Evolutionary conservation across 2,888 invertebrate genomes (phyloP), one percentile per base, ranked within the genome.

Genomic region (Ectropis crepuscularia): DNA sequence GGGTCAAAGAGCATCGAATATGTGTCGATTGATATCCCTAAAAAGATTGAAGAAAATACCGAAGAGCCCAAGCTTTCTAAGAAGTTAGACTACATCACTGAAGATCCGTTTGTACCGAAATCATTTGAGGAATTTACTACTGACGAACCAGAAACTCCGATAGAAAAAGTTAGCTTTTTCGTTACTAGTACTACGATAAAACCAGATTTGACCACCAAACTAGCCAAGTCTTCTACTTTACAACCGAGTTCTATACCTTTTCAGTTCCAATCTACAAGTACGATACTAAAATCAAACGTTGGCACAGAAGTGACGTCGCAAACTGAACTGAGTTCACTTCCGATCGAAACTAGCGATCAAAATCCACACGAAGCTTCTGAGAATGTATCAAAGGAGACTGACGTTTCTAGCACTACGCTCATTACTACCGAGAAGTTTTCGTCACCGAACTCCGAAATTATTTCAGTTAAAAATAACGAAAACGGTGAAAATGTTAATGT

Each of bases 261-360:
- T 47, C 79, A 80, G 61, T 84, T 86, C 63, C 79, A 79, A 65
- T 80, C 81, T 0, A 83, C 84, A 0, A 85, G 73, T 61, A 78
- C 79, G 0, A 79, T 83, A 61, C 77, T 78, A 11, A 87, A 86
- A 71, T 84, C 88, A 5, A 83, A 86, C 57, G 57, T 78, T 48
- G 81, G 82, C 1, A 88, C 90, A 37, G 92, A 91, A 77, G 81
- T 89, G n/a, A 88, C 87, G 2, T 83, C 86, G 12, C 86, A 87
- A 70, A 89, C 90, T 5, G 91, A 91, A 76, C 78, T 90, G 6
- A 91, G 91, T 66, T 92, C 92, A 6, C 74, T 92, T 38, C 88
- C 91, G 0, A 85, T 92, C 37, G 92, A 91, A 74, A 90, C 91
- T 0, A 92, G 90, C 71, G 90, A 91, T 61, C 92, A 88, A 71